Conservation (phyloP, 1,140 invertebrate genomes). For the Aethina tumida region DNA sequence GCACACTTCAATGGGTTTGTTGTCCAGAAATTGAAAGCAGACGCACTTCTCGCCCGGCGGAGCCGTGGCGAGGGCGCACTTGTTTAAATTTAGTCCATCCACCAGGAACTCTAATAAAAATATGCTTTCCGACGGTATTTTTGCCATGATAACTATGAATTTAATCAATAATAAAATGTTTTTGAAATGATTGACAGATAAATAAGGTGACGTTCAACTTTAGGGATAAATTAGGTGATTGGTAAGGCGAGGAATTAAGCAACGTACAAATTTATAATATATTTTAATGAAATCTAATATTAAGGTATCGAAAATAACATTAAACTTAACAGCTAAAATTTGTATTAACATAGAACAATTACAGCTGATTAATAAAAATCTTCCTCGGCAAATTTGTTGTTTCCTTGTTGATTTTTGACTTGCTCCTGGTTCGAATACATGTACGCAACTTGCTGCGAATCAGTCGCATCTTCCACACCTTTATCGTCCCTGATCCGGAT, state of each 20-base stretch:
- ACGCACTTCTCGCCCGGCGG: conserved; percentile 35
- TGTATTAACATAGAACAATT: too few relatives aligned
- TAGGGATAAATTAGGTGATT: too few relatives aligned
- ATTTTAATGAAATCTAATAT: too few relatives aligned
- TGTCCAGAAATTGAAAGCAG: conserved; percentile 41
- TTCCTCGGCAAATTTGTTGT: conserved; percentile 40
- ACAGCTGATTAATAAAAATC: conserved; percentile 62
- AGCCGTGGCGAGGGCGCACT: conserved; percentile 22
- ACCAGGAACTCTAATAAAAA: conserved; percentile 46
- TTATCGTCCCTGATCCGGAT: conserved; percentile 92
- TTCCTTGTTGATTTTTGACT: conserved; percentile 66
- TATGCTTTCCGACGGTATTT: conserved; percentile 42
- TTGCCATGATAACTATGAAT: too few relatives aligned
- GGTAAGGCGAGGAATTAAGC: too few relatives aligned
- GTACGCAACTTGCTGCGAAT: conserved; percentile 72
- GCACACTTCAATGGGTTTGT: conserved; percentile 43
- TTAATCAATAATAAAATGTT: too few relatives aligned
- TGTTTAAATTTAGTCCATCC: conserved; percentile 40
- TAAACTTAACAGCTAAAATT: too few relatives aligned
- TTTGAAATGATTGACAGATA: too few relatives aligned
- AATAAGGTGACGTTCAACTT: too few relatives aligned
- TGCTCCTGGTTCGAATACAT: conserved; percentile 87
- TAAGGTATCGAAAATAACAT: too few relatives aligned
- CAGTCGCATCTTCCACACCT: conserved; percentile 83
- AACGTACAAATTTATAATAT: too few relatives aligned